Percentiles rank a stretch among this genome's conserved stretches.
Conservation (phyloP, 2,797 vertebrate species). For the Brotula barbata region DNA sequence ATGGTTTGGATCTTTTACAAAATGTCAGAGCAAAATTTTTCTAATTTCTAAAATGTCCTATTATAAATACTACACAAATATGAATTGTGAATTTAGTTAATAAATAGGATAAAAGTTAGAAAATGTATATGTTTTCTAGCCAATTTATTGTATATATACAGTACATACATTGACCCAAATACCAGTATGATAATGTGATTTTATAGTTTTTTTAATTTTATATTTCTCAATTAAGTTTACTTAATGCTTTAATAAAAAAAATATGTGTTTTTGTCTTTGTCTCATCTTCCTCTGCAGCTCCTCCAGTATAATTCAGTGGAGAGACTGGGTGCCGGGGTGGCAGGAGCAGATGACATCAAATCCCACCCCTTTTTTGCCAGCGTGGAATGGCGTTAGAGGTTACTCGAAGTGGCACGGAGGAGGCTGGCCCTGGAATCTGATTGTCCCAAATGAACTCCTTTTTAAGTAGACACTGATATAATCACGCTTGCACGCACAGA, state of each 20-base stretch:
- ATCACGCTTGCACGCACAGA: constrained; percentile 6
- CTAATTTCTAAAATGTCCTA: too few relatives aligned
- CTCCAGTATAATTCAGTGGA: constrained; percentile 95
- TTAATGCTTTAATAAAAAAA: neutral
- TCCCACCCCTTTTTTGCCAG: constrained; percentile 94
- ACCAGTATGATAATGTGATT: neutral
- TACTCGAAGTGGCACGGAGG: constrained; percentile 25
- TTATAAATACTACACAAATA: too few relatives aligned
- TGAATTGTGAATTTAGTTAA: too few relatives aligned
- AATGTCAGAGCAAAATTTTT: too few relatives aligned
- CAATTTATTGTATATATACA: neutral
- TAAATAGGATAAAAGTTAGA: too few relatives aligned
- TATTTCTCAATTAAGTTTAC: neutral
- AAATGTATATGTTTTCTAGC: too few relatives aligned
- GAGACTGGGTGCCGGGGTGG: constrained; percentile 91
- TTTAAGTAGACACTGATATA: constrained; percentile 22
- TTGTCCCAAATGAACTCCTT: constrained; percentile 18
- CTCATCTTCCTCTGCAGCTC: constrained; percentile 75
- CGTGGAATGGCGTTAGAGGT: constrained; percentile 84
- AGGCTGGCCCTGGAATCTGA: constrained; percentile 23
- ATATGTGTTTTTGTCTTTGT: neutral
- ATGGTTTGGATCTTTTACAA: too few relatives aligned
- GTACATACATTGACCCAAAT: neutral
- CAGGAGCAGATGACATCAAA: constrained; percentile 94
- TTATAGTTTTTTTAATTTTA: neutral